These are phyloP conservation scores for Ardeotis arabs DNA, from an alignment of 2,113 vertebrate genomes.

Conservation along the genomic window DNA sequence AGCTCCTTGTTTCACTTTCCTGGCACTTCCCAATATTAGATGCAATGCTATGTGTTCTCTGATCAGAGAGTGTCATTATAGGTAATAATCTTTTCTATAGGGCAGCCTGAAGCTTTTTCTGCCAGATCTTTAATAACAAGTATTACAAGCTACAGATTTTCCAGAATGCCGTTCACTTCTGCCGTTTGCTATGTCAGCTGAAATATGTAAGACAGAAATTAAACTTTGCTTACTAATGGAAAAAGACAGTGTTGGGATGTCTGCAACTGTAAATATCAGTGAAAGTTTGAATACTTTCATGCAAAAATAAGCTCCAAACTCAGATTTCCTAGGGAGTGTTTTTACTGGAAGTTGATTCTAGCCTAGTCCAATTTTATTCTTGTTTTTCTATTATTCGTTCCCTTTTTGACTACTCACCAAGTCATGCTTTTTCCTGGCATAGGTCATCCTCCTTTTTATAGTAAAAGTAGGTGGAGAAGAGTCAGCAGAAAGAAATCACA, in stretches of 20 bases:
- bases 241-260: neutral
- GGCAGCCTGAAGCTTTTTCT: neutral
- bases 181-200: neutral
- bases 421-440: neutral
- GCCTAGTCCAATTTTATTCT: neutral
- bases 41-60: neutral
- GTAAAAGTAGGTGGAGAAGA: neutral
- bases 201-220: neutral
- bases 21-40: neutral
- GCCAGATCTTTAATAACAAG: neutral
- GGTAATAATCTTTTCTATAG: neutral
- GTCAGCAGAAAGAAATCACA: neutral
- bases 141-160: neutral
- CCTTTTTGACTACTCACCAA: neutral
- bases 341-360: neutral
- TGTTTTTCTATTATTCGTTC: constrained; percentile 10
- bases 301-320: neutral
- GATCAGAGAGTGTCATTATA: neutral
- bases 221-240: neutral
- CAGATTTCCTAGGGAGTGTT: neutral
- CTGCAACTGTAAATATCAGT: neutral
- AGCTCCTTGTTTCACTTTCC: neutral
- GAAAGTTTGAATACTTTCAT: neutral
- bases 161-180: neutral
- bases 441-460: neutral